phyloP scores from a whole-genome alignment of 2,888 invertebrate species.

The Reticulitermes lucifugus region DNA sequence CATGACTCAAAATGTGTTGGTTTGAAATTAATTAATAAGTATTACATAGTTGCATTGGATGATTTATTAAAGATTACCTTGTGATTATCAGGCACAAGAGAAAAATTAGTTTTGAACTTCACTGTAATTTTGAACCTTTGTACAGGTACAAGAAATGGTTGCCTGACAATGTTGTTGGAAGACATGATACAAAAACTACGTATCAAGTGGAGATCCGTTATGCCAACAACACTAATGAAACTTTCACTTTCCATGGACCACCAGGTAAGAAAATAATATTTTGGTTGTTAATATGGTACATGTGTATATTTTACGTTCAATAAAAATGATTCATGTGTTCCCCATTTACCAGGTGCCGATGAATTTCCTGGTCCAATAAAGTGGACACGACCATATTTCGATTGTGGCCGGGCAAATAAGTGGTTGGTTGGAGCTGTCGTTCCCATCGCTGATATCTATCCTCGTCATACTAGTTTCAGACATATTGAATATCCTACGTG shows the following conservation, averaged over 20 bases:
- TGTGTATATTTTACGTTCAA: too few species aligned
- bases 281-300: too few species aligned
- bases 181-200: constrained; percentile 92
- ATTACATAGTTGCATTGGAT: too few species aligned
- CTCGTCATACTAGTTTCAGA: constrained; percentile 90
- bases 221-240: constrained; percentile 94
- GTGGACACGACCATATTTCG: constrained; percentile 95
- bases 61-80: too few species aligned
- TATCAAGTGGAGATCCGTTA: constrained; percentile 95
- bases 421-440: constrained; percentile 96
- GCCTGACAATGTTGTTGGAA: constrained; percentile 82
- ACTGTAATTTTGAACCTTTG: constrained; percentile 24
- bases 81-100: too few species aligned
- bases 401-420: constrained; percentile 94
- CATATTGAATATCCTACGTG: constrained; percentile 95
- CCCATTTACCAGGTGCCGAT: constrained; percentile 73
- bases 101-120: too few species aligned
- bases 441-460: constrained; percentile 95
- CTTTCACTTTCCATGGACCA: constrained; percentile 96
- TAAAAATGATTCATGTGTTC: too few species aligned
- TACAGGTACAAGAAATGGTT: constrained; percentile 85
- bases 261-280: constrained; percentile 67
- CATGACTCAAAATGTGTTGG: too few species aligned
- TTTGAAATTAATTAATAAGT: too few species aligned
- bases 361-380: constrained; percentile 93